These are phyloP conservation scores for Myathropa florea DNA, from an alignment of 2,888 invertebrate species.

Conservation along the genomic window DNA sequence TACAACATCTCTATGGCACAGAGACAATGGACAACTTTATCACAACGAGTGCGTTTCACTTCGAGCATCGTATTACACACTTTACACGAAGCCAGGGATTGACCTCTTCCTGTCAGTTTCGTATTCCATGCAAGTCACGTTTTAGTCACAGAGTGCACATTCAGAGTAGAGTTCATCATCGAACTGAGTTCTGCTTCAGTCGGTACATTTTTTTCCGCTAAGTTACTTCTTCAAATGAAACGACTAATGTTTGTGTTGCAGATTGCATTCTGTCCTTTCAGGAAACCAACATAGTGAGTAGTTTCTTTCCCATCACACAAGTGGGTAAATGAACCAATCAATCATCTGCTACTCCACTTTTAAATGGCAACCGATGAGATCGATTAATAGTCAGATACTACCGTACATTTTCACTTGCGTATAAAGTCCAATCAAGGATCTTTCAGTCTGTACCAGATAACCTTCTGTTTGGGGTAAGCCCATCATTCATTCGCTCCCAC, in stretches of 20 bases:
- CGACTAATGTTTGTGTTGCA: neutral
- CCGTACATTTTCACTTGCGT: neutral
- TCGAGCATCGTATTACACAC: neutral
- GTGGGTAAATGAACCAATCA: slow-evolving; percentile 11
- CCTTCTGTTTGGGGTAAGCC: neutral
- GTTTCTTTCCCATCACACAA: neutral
- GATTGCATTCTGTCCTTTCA: neutral
- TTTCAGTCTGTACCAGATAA: neutral
- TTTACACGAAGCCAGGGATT: neutral
- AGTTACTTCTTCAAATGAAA: slow-evolving; percentile 8
- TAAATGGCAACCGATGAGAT: neutral
- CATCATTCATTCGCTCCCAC: neutral
- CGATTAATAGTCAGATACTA: neutral
- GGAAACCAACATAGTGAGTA: neutral
- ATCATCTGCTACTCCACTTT: neutral
- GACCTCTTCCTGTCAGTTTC: slow-evolving; percentile 16
- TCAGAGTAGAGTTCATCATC: neutral
- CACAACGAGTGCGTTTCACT: slow-evolving; percentile 2
- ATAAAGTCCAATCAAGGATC: neutral
- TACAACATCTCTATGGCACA: slow-evolving; percentile 20
- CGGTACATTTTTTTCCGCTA: neutral
- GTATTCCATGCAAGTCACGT: slow-evolving; percentile 32
- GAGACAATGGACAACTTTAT: slow-evolving; percentile 34
- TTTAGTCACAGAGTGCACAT: neutral
- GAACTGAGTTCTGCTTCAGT: neutral